phyloP scores from a whole-genome alignment of 35 echinoderm and acorn worm genomes.

The Acanthaster planci region DNA sequence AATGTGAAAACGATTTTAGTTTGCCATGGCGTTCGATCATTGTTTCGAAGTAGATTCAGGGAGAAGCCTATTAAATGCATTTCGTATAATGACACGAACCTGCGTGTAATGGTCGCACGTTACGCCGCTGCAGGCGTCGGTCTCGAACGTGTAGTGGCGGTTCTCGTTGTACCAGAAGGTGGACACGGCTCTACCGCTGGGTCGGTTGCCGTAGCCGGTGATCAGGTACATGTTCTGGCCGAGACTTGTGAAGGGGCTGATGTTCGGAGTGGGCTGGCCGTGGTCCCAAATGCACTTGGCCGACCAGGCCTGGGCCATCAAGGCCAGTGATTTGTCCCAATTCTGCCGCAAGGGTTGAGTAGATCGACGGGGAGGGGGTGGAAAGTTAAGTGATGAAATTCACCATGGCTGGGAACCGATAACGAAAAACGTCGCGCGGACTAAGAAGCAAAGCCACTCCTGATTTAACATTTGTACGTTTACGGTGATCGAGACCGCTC shows the following conservation, averaged over 20 bases:
- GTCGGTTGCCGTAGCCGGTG: neutral
- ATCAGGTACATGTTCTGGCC: constrained; percentile 78
- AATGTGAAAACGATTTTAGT: no score
- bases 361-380: no score
- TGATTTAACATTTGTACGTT: no score
- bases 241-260: constrained; percentile 32
- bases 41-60: no score
- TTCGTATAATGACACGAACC: constrained; percentile 44
- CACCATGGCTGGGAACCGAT: no score
- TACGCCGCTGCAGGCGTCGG: constrained; percentile 33
- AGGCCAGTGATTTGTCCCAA: constrained; percentile 79
- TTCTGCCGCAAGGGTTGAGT: constrained; percentile 9
- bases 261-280: constrained; percentile 44
- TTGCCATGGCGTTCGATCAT: no score
- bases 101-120: constrained; percentile 92
- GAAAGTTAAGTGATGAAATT: no score
- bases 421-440: no score
- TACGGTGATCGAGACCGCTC: no score
- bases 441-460: no score
- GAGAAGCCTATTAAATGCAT: no score
- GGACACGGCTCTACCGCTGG: constrained; percentile 21
- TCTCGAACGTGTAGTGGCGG: constrained; percentile 58
- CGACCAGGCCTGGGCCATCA: constrained; percentile 77
- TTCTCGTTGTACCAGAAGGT: constrained; percentile 83
- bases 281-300: constrained; percentile 65